These are phyloP conservation scores for Neodiprion virginianus DNA, from an alignment of 1,140 invertebrate species.

Conservation along the genomic window DNA sequence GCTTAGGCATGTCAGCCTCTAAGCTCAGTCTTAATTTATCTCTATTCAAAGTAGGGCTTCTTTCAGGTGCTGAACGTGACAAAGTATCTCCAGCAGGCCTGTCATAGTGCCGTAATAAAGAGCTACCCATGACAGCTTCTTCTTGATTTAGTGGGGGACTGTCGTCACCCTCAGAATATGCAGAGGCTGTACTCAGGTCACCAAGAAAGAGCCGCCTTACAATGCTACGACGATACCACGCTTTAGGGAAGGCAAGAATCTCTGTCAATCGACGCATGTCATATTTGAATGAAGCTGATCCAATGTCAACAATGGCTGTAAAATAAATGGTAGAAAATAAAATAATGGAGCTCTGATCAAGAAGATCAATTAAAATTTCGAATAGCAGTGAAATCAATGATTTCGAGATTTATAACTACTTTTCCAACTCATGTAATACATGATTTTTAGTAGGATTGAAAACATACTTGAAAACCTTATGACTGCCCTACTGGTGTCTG, in stretches of 20 bases:
- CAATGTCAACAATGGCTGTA: slow-evolving; percentile 92
- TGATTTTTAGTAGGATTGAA: not conserved
- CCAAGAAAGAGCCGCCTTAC: slow-evolving; percentile 92
- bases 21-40: slow-evolving; percentile 65
- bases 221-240: slow-evolving; percentile 95
- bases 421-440: too few species aligned
- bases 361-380: slow-evolving; percentile 20
- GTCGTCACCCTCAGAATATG: slow-evolving; percentile 62
- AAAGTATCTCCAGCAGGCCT: slow-evolving; percentile 44
- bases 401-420: too few species aligned
- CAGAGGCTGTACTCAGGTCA: slow-evolving; percentile 72
- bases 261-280: slow-evolving; percentile 98
- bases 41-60: slow-evolving; percentile 59
- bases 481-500: slow-evolving; percentile 67
- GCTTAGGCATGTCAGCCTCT: slow-evolving; percentile 58
- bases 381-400: slow-evolving; percentile 9
- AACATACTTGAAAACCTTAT: slow-evolving; percentile 91
- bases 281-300: slow-evolving; percentile 98
- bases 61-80: slow-evolving; percentile 56
- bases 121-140: slow-evolving; percentile 55
- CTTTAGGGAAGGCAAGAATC: slow-evolving; percentile 97
- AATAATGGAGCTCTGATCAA: slow-evolving; percentile 7
- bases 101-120: slow-evolving; percentile 51
- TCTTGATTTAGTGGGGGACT: slow-evolving; percentile 50
- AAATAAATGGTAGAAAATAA: slow-evolving; percentile 33